Percentiles rank a stretch among this genome's conserved stretches.
These are phyloP conservation scores for Eumeta japonica DNA, from an alignment of 1,140 invertebrate species.

Conservation along the genomic window DNA sequence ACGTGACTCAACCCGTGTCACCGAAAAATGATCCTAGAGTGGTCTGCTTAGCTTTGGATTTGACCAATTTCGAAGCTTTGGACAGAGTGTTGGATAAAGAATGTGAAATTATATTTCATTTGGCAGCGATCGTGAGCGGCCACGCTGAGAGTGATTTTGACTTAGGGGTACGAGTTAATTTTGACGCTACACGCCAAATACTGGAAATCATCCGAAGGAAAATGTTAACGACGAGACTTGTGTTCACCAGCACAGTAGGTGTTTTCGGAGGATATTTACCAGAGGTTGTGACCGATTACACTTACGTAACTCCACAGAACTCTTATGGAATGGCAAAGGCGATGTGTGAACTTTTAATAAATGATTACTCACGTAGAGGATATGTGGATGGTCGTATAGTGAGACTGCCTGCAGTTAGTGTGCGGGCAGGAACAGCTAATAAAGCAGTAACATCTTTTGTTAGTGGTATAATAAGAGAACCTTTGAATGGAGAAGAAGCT, in stretches of 20 bases:
- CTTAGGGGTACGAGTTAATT: conserved; percentile 32
- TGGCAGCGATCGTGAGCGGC: conserved; percentile 42
- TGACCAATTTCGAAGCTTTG: conserved; percentile 14
- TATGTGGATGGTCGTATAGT: conserved; percentile 28
- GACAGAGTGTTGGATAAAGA: conserved; percentile 15
- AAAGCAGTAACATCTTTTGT: conserved; percentile 38
- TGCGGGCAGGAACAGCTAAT: conserved; percentile 31
- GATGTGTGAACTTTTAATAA: conserved; percentile 36
- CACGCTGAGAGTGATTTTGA: conserved; percentile 40
- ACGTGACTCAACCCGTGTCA: conserved; percentile 11
- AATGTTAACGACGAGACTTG: conserved; percentile 22
- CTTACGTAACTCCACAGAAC: conserved; percentile 29
- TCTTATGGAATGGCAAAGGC: conserved; percentile 39
- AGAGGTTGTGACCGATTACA: conserved; percentile 21
- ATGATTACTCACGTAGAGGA: conserved; percentile 34
- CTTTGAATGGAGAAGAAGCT: conserved; percentile 22
- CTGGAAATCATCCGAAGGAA: conserved; percentile 21
- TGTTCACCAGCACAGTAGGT: conserved; percentile 33
- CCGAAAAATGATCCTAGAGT: conserved; percentile 16
- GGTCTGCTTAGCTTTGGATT: conserved; percentile 14
- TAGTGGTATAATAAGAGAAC: conserved; percentile 38
- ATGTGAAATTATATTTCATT: conserved; percentile 28
- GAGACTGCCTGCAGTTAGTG: conserved; percentile 35
- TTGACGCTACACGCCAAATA: conserved; percentile 34
- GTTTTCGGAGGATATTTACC: conserved; percentile 37